These are phyloP conservation scores for Drosophila suboccidentalis DNA, from an alignment of 2,888 invertebrate genomes.

Conservation along the genomic window DNA sequence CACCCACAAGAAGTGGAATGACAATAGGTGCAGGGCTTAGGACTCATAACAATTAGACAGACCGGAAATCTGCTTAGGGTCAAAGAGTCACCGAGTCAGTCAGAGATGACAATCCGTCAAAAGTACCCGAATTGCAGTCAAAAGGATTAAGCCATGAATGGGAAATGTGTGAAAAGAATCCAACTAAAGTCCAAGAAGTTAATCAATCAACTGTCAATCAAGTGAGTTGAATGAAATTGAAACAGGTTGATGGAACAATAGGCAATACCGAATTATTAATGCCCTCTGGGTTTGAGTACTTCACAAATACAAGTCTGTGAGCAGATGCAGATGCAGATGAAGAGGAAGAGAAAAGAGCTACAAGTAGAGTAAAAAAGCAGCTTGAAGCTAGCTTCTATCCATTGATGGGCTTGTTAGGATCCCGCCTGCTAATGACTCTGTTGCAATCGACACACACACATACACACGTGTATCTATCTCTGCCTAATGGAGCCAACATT, in stretches of 20 bases:
- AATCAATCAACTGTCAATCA: constrained; percentile 82
- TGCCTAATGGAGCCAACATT: constrained; percentile 67
- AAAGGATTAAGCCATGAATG: constrained; percentile 74
- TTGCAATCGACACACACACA: constrained; percentile 48
- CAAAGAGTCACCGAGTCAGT: constrained; percentile 36
- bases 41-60: constrained; percentile 60
- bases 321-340: no score
- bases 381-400: constrained; percentile 8
- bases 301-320: constrained; percentile 4
- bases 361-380: constrained; percentile 17
- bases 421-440: constrained; percentile 66
- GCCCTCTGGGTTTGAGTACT: constrained; percentile 38
- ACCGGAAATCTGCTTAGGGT: constrained; percentile 77
- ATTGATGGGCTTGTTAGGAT: constrained; percentile 54
- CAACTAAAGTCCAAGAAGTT: constrained; percentile 55
- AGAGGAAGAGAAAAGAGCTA: constrained; percentile 5
- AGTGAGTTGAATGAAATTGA: constrained; percentile 65
- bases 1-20: constrained; percentile 54
- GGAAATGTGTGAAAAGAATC: constrained; percentile 72
- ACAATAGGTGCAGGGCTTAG: constrained; percentile 52
- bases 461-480: neutral
- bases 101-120: constrained; percentile 74
- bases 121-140: constrained; percentile 60
- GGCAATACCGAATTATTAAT: constrained; percentile 67
- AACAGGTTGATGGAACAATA: constrained; percentile 71